Evolutionary conservation across 1,140 invertebrate species (phyloP).

Genomic region (Drosophila rufa): DNA sequence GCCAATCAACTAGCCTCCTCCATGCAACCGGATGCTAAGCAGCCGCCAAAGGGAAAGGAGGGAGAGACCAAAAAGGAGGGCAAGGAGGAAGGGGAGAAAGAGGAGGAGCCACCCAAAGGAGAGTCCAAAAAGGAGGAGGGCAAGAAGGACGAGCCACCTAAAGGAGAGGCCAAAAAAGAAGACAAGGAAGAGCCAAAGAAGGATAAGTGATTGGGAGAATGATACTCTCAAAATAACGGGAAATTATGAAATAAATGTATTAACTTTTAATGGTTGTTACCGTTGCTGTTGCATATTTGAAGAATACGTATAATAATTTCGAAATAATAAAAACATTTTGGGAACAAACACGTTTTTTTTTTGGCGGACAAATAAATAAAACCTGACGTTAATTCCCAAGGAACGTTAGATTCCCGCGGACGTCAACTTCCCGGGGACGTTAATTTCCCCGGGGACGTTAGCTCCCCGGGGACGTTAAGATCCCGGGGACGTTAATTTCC

Average conservation of each 20-base stretch:
- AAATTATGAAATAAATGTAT: background rate
- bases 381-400: too few species aligned
- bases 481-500: too few species aligned
- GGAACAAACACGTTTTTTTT: too few species aligned
- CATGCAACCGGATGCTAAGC: conserved; percentile 28
- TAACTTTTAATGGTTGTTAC: background rate
- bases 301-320: background rate
- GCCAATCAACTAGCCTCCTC: conserved; percentile 89
- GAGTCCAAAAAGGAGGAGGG: background rate
- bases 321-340: background rate
- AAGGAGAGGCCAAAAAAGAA: conserved; percentile 1
- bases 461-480: too few species aligned
- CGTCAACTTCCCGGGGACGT: too few species aligned
- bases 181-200: conserved; percentile 11
- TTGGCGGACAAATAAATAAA: too few species aligned
- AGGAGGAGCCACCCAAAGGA: background rate
- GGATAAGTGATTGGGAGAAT: conserved; percentile 8
- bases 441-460: too few species aligned
- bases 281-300: too few species aligned
- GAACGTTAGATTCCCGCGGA: too few species aligned
- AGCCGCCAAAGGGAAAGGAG: conserved; percentile 13
- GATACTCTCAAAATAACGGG: background rate
- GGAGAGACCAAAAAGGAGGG: conserved; percentile 4
- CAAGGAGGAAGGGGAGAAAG: conserved; percentile 2
- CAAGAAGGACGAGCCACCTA: conserved; percentile 10